phyloP scores from a whole-genome alignment of 2,888 invertebrate species.

The Xiphydria camelus region DNA sequence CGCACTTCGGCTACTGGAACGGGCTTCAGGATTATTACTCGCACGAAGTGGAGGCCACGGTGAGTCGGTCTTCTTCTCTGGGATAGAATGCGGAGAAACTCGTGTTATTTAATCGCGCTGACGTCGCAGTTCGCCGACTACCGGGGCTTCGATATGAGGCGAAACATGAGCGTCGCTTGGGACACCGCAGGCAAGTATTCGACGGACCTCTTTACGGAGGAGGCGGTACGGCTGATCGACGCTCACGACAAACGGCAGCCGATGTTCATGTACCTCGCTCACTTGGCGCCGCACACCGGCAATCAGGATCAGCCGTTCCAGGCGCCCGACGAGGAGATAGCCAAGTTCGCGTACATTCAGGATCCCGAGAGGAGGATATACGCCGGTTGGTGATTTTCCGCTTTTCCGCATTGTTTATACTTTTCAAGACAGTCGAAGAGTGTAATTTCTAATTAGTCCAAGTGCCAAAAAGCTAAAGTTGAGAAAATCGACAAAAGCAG shows the following conservation, averaged over 20 bases:
- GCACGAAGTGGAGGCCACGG: conserved; percentile 62
- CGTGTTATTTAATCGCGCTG: conserved; percentile 1
- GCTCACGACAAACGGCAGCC: conserved; percentile 59
- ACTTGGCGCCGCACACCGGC: conserved; percentile 72
- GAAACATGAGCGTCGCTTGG: conserved; percentile 63
- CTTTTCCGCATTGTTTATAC: too few species aligned
- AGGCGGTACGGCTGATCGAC: conserved; percentile 66
- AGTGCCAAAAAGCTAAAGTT: too few species aligned
- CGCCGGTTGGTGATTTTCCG: conserved; percentile 72
- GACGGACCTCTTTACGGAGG: conserved; percentile 69
- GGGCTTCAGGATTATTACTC: conserved; percentile 78
- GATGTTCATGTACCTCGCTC: conserved; percentile 71
- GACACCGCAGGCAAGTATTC: conserved; percentile 65
- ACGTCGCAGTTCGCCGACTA: conserved; percentile 44
- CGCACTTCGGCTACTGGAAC: conserved; percentile 78
- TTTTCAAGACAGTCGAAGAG: too few species aligned
- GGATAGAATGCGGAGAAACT: neutral
- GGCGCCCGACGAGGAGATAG: conserved; percentile 72
- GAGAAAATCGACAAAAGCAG: too few species aligned
- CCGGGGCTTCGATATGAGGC: conserved; percentile 66
- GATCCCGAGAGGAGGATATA: conserved; percentile 69
- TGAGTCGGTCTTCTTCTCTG: conserved; percentile 41
- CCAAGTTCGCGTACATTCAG: conserved; percentile 69
- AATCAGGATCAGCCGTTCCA: conserved; percentile 68
- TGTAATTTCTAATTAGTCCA: too few species aligned